phyloP scores from a whole-genome alignment of 2,888 invertebrate species.

The Fragum whitleyi region DNA sequence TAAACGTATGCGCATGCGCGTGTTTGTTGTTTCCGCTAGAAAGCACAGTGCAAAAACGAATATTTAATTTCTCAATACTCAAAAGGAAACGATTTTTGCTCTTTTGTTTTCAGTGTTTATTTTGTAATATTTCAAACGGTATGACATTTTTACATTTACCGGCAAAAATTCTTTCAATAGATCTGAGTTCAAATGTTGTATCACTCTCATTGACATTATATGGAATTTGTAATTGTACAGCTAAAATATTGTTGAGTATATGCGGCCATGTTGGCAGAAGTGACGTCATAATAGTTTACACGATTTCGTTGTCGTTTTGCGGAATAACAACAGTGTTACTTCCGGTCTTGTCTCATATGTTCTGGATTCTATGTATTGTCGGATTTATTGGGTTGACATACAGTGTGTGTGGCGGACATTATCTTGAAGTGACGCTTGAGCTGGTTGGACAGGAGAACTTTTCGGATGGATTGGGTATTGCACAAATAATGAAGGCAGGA shows the following conservation, averaged over 20 bases:
- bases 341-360: slow-evolving; percentile 23
- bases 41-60: slow-evolving; percentile 9
- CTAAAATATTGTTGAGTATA: slow-evolving; percentile 48
- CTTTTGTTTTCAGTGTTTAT: slow-evolving; percentile 43
- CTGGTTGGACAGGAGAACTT: slow-evolving; percentile 51
- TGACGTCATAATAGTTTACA: slow-evolving; percentile 41
- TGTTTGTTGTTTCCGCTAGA: slow-evolving; percentile 46
- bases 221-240: slow-evolving; percentile 43
- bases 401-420: slow-evolving; percentile 57
- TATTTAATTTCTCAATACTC: slow-evolving; percentile 37
- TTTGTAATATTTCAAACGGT: slow-evolving; percentile 48
- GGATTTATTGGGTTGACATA: slow-evolving; percentile 40
- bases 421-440: slow-evolving; percentile 38
- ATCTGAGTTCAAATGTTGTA: slow-evolving; percentile 18
- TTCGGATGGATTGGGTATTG: slow-evolving; percentile 50
- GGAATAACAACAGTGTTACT: slow-evolving; percentile 34
- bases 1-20: slow-evolving; percentile 47
- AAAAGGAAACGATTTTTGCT: slow-evolving; percentile 38
- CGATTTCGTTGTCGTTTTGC: slow-evolving; percentile 34
- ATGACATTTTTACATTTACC: slow-evolving; percentile 53
- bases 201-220: slow-evolving; percentile 48
- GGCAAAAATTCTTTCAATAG: slow-evolving; percentile 43
- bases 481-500: slow-evolving; percentile 46
- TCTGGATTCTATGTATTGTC: slow-evolving; percentile 41
- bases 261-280: slow-evolving; percentile 35